Base-by-base conservation (phyloP, 2,797 vertebrate genomes). In the Pelodytes ibericus region DNA sequence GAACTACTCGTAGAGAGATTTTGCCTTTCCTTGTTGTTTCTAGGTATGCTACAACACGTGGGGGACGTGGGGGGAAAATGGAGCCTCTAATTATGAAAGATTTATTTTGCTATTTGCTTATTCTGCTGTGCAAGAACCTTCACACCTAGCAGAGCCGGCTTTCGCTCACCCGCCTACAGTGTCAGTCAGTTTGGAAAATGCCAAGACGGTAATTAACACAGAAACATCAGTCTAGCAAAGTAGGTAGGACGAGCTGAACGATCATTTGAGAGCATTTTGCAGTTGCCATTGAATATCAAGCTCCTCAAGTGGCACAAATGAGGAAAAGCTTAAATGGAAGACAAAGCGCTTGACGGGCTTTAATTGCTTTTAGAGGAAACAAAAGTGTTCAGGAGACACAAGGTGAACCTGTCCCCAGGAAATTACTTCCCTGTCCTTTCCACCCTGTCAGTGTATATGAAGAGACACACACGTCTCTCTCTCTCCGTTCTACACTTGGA, bases 251-350 rank as follows among this genome's bases (percentile, higher is more conserved):
- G 71, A 63, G 58, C 56, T 69, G 77, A 79, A 79, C 71, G 63
- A 58, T 79, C 77, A 79, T 79, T 79, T 79, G 71, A 79, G 71
- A 79, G 77, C 71, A 79, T 79, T 79, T 79, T 79, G 77, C 77
- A 58, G 70, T 69, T 79, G 77, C 77, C 71, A 61, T 69, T 69
- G 77, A 79, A 79, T 79, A 79, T 79, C 77, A 79, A 74, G 64
- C 53, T 79, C 63, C 71, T 79, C 77, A 79, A 79, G 77, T 79
- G 77, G 77, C 77, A 79, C 77, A 79, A 74, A 79, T 79, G 71
- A 79, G 77, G 71, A 69, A 63, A 74, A 73, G 47, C 71, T 24
- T 72, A 79, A 79, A 79, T 74, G 71, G 71, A 79, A 79, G 71
- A 74, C 77, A 73, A 78, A 74, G 77, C 71, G 65, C 13, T 56